Base-by-base conservation (phyloP, 2,888 invertebrate genomes). In the Thymelicus acteon region DNA sequence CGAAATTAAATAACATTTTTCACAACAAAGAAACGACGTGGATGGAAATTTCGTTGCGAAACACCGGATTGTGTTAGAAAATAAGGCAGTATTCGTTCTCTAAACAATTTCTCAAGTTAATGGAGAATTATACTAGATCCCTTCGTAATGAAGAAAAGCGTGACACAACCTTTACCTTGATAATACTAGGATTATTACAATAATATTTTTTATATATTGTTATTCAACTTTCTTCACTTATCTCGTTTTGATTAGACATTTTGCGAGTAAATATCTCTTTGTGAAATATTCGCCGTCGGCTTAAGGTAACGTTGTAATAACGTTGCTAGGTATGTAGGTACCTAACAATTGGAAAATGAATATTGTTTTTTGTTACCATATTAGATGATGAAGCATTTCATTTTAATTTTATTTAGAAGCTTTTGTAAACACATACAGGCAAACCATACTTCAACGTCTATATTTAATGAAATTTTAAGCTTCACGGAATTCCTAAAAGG, bases 1-100 rank as follows among this genome's bases (percentile, higher is more conserved):
- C 77, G 80, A 90, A 92, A 93, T 93, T 92, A 92, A 92, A 93
- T 92, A 91, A 91, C 85, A 92, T 88, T 90, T 89, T 90, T 91
- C 89, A 90, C 88, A 89, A 91, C 88, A 90, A 88, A 89, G 89
- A 88, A 90, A 88, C 86, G 86, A 85, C 82, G 85, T 80, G 85
- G 84, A 87, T 85, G 86, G 82, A 87, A 89, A 89, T 86, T 86
- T 85, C 83, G 83, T 78, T 82, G 85, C 82, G 82, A 83, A 85
- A 86, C 82, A 77, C 83, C 81, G 84, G 85, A 87, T 87, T 87
- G 82, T 83, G 85, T 81, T 82, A 80, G 80, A 77, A 82, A 85
- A 83, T 82, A 86, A 81, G 84, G 83, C 83, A 86, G 84, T 85
- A 85, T 86, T 88, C 85, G 85, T 87, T 87, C 85, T 84, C 82